A percentile compares a stretch with the other conserved stretches of the same genome.
phyloP scores from a whole-genome alignment of 2,888 invertebrate genomes.

The Nephrotoma appendiculata region DNA sequence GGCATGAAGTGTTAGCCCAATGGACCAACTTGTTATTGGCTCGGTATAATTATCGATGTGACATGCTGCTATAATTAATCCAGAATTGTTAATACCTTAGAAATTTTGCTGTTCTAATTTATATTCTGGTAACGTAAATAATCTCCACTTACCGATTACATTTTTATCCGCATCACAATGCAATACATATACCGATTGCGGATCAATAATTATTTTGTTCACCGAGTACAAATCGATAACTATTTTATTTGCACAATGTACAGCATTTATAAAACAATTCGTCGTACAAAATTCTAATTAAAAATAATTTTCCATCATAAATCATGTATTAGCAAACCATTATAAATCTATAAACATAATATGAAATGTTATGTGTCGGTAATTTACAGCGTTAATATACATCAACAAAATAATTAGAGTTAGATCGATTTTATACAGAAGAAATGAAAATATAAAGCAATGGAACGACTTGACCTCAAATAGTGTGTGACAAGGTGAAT shows the following conservation, averaged over 20 bases:
- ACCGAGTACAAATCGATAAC: too few species aligned
- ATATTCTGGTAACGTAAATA: too few species aligned
- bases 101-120: too few species aligned
- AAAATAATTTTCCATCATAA: not conserved
- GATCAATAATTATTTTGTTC: too few species aligned
- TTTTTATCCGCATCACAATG: too few species aligned
- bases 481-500: not conserved
- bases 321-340: not conserved
- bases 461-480: not conserved
- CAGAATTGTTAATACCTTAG: too few species aligned
- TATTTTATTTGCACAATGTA: not conserved
- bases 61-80: too few species aligned
- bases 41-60: too few species aligned
- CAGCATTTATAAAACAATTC: not conserved
- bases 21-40: too few species aligned
- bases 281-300: not conserved
- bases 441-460: not conserved
- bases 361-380: not conserved
- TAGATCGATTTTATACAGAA: not conserved
- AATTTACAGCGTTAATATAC: not conserved
- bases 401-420: not conserved
- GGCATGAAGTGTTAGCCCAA: too few species aligned
- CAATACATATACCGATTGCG: too few species aligned
- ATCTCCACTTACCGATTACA: too few species aligned
- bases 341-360: not conserved